These are phyloP conservation scores for Sarcophaga peregrina DNA, from an alignment of 1,140 invertebrate genomes.

Conservation along the genomic window DNA sequence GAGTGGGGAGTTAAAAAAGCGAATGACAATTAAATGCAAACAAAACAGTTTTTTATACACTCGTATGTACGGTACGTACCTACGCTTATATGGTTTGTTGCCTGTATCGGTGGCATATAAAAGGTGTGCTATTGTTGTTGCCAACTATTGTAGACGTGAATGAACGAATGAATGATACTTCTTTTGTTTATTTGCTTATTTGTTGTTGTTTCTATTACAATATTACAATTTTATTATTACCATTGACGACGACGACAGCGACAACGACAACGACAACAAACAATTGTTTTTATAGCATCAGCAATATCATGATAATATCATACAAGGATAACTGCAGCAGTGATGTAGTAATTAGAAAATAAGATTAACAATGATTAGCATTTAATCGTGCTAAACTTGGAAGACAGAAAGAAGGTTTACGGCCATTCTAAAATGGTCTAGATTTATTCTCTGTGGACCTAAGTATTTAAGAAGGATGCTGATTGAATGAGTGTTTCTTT, in stretches of 20 bases:
- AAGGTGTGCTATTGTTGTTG: neutral
- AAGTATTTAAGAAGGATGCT: too few species aligned
- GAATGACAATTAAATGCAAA: slow-evolving; percentile 1
- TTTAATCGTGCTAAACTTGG: too few species aligned
- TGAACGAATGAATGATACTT: neutral
- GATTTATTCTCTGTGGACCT: too few species aligned
- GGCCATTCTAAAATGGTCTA: too few species aligned
- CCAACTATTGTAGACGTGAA: too few species aligned
- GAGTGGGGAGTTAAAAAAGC: neutral
- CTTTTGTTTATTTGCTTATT: neutral
- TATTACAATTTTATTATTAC: neutral
- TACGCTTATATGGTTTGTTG: neutral
- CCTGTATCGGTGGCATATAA: neutral
- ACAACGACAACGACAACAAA: neutral
- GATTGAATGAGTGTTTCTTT: too few species aligned
- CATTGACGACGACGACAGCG: neutral
- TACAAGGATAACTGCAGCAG: neutral
- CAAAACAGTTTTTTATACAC: neutral
- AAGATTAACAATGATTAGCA: too few species aligned
- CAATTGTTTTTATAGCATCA: neutral
- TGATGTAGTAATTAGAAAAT: too few species aligned
- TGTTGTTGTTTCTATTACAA: neutral
- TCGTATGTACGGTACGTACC: too few species aligned
- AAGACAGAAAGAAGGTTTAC: too few species aligned
- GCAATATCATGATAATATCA: neutral